Base-by-base conservation (phyloP, 2,113 vertebrate species). In the Zingel zingel region DNA sequence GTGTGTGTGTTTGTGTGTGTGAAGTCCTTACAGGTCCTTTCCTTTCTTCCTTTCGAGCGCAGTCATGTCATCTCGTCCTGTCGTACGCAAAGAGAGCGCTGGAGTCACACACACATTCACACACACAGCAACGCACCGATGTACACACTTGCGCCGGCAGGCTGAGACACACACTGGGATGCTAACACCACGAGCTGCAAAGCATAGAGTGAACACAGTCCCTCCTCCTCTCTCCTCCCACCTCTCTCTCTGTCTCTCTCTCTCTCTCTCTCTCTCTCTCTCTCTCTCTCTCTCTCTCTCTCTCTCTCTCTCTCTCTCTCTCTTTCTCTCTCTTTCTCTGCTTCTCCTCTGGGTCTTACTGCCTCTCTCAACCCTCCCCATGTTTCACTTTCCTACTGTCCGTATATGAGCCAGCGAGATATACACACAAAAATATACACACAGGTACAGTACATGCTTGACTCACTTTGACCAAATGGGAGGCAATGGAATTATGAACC, bases 11-110 rank as follows among this genome's bases (percentile, higher is more conserved):
- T 69, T 73, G 23, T 10, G 64, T 33, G 76, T 71, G 77, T 79
- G n/a, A 77, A 79, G 84, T 66, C 81, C 94, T 94, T 94, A 94
- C 94, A 94, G 93, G 93, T 94, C 94, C 90, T 93, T 94, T 81
- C 86, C 92, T 91, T 92, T 93, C 84, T 93, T 92, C 87, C 86
- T 93, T 89, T 93, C 89, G 27, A 94, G 87, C 43, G 92, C 93
- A 88, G 93, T 94, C 94, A 94, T 94, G 93, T 94, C 93, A 94
- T 94, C 89, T 93, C 93, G 89, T 93, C 93, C 91, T 94, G 92
- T 92, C 88, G 88, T 87, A 87, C 16, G 88, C 84, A 91, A 77
- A 85, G 84, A 91, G 90, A 87, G 85, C 81, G 87, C 82, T 62
- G 89, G 88, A 86, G 87, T 92, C 91, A 89, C 89, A 82, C 86